A percentile compares a stretch with the other conserved stretches of the same genome.
These are phyloP conservation scores for Lepidochrysops patricia DNA, from an alignment of 2,888 invertebrate species.

Conservation along the genomic window DNA sequence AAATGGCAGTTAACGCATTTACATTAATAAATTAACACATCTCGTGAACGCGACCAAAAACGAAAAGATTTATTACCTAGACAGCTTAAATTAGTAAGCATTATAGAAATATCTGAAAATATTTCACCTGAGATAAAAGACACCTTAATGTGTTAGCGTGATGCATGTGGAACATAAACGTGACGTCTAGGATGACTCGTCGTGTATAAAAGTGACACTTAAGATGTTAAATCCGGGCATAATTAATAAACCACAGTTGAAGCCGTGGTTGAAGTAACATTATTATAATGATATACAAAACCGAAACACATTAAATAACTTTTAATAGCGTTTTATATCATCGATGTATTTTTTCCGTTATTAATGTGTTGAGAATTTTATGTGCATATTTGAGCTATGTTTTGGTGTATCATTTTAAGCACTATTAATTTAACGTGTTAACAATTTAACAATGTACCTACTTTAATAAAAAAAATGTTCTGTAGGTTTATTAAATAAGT, in stretches of 20 bases:
- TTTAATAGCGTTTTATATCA: slow-evolving; percentile 39
- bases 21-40: slow-evolving; percentile 7
- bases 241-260: slow-evolving; percentile 57
- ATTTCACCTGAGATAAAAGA: slow-evolving; percentile 31
- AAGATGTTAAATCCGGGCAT: slow-evolving; percentile 51
- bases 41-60: neutral
- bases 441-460: neutral
- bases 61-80: slow-evolving; percentile 19
- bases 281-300: slow-evolving; percentile 46
- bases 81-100: slow-evolving; percentile 26
- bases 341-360: slow-evolving; percentile 19
- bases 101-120: slow-evolving; percentile 25
- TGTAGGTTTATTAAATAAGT: no score
- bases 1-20: slow-evolving; percentile 4
- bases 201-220: slow-evolving; percentile 58
- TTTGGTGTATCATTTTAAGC: neutral
- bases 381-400: neutral
- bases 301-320: slow-evolving; percentile 40
- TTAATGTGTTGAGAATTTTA: slow-evolving; percentile 6
- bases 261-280: no score
- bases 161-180: slow-evolving; percentile 44
- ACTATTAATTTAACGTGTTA: neutral
- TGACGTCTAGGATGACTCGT: slow-evolving; percentile 60
- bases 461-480: no score
- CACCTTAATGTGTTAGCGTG: slow-evolving; percentile 34